phyloP scores from a whole-genome alignment of 2,113 vertebrate genomes.

The Arizona elegans region DNA sequence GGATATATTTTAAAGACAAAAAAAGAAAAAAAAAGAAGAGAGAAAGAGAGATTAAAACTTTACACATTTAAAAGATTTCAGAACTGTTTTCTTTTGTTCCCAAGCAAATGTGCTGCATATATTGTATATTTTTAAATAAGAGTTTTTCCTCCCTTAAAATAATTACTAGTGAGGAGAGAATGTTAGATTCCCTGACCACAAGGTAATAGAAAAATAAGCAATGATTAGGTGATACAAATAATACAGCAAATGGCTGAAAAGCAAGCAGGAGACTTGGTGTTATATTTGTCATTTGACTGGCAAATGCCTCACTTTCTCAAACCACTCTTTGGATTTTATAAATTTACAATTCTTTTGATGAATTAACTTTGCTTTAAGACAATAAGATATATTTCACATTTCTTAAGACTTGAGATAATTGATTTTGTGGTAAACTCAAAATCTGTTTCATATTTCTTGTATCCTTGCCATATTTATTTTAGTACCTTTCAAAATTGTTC shows the following conservation, averaged over 20 bases:
- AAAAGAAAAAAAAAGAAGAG: not conserved
- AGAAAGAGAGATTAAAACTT: not conserved
- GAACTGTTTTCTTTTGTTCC: not conserved
- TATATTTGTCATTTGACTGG: not conserved
- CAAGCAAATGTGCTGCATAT: not conserved
- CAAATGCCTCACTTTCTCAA: not conserved
- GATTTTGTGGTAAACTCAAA: not conserved
- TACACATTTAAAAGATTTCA: not conserved
- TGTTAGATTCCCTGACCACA: not conserved
- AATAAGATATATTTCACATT: not conserved
- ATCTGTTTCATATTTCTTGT: not conserved
- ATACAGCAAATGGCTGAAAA: not conserved
- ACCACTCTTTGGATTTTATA: not conserved
- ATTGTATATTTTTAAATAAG: not conserved
- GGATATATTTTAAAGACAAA: slow-evolving; percentile 29
- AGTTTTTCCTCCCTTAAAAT: not conserved
- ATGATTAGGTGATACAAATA: not conserved
- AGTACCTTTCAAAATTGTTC: not conserved
- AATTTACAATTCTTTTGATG: not conserved
- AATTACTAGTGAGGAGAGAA: not conserved
- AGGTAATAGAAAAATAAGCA: not conserved
- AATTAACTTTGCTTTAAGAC: not conserved
- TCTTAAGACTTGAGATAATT: not conserved
- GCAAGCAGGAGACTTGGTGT: not conserved
- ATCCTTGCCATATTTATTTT: not conserved